These are phyloP conservation scores for Oryzias javanicus DNA, from an alignment of 2,113 vertebrate genomes.

Conservation along the genomic window DNA sequence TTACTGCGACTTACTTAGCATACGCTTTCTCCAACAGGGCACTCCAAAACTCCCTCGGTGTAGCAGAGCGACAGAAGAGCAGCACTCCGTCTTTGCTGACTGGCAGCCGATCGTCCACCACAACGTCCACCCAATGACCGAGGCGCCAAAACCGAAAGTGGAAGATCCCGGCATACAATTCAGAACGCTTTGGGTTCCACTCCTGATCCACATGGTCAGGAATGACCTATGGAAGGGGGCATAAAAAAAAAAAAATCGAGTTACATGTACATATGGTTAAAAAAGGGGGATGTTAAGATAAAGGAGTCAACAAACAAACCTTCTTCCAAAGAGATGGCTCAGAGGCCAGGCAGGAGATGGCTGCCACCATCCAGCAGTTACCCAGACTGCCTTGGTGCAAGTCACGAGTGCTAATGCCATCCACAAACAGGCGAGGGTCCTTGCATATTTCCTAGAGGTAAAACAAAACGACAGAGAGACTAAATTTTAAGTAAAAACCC, in stretches of 20 bases:
- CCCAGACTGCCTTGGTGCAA: slow-evolving; percentile 84
- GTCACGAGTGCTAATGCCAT: slow-evolving; percentile 83
- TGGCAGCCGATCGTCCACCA: slow-evolving; percentile 81
- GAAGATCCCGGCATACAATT: slow-evolving; percentile 79
- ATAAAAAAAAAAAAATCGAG: too few species aligned
- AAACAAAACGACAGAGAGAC: background rate
- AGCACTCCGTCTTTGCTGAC: slow-evolving; percentile 74
- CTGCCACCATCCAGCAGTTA: slow-evolving; percentile 86
- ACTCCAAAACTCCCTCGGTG: slow-evolving; percentile 81
- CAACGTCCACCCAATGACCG: slow-evolving; percentile 79
- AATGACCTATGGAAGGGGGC: slow-evolving; percentile 73
- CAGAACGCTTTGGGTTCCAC: slow-evolving; percentile 75
- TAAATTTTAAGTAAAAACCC: background rate
- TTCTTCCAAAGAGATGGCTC: slow-evolving; percentile 82
- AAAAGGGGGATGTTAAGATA: background rate
- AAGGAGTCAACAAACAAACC: slow-evolving; percentile 46
- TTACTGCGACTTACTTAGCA: slow-evolving; percentile 72
- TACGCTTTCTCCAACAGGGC: slow-evolving; percentile 83
- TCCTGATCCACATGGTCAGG: slow-evolving; percentile 79
- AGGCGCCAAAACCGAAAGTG: slow-evolving; percentile 83
- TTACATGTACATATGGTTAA: rapidly evolving
- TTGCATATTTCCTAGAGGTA: slow-evolving; percentile 74
- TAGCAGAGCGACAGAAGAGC: slow-evolving; percentile 81
- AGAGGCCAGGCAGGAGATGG: slow-evolving; percentile 80
- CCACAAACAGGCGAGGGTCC: slow-evolving; percentile 81